These are phyloP conservation scores for Macroglossus sobrinus DNA, from an alignment of 2,113 vertebrate genomes.

Conservation along the genomic window DNA sequence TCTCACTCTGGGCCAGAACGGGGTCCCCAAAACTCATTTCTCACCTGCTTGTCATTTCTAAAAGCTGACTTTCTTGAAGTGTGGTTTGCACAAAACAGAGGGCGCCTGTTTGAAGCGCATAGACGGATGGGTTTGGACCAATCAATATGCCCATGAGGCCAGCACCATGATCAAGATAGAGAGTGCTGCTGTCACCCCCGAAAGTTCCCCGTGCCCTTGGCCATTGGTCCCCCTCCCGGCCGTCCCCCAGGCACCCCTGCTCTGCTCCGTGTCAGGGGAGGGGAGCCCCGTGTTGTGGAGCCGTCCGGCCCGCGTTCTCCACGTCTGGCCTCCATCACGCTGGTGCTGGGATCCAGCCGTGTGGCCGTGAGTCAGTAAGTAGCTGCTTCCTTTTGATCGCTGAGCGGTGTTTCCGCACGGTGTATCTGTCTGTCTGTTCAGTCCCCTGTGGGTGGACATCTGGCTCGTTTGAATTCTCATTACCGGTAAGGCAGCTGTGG, in stretches of 20 bases:
- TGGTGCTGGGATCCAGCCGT: neutral
- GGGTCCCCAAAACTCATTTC: neutral
- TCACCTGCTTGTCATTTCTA: neutral
- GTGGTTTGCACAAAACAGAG: neutral
- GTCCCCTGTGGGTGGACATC: neutral
- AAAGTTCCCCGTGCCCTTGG: neutral
- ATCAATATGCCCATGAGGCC: accelerated
- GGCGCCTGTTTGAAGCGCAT: too few relatives aligned
- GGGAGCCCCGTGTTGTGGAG: neutral
- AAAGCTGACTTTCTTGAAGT: neutral
- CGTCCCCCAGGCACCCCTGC: neutral
- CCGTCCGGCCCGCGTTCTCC: accelerated
- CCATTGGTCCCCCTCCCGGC: neutral
- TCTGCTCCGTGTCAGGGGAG: accelerated
- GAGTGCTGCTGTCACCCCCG: neutral
- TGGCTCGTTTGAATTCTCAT: neutral
- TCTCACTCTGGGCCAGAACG: neutral
- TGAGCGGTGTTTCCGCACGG: accelerated
- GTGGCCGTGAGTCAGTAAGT: accelerated
- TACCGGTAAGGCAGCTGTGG: neutral
- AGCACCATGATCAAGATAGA: neutral
- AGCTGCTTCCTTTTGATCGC: neutral
- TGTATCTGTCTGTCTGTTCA: neutral
- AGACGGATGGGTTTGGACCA: neutral
- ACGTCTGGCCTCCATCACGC: neutral